Conservation (phyloP, 2,797 vertebrate genomes). For the Microctenopoma steveboyesi region DNA sequence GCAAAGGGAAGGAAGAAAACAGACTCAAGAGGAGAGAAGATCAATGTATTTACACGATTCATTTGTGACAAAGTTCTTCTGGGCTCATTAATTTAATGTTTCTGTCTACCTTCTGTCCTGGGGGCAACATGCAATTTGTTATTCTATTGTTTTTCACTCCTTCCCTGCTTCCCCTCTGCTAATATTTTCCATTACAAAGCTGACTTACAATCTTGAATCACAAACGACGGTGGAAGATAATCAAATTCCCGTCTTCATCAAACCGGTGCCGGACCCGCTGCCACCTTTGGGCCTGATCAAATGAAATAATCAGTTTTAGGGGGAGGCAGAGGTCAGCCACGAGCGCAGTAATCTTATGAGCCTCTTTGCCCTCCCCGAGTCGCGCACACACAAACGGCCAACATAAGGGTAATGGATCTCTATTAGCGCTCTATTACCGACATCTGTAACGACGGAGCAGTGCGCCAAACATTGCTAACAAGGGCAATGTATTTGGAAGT, state of each 20-base stretch:
- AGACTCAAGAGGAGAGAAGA: slow-evolving; percentile 88
- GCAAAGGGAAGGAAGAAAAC: slow-evolving; percentile 41
- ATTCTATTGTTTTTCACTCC: slow-evolving; percentile 84
- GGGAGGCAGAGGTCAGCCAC: slow-evolving; percentile 67
- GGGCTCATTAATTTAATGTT: slow-evolving; percentile 99
- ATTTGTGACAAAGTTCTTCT: slow-evolving; percentile 98
- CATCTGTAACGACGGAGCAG: slow-evolving; percentile 81
- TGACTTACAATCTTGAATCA: slow-evolving; percentile 56
- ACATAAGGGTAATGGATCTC: slow-evolving; percentile 84
- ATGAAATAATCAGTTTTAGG: slow-evolving; percentile 71
- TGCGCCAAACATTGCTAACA: slow-evolving; percentile 83
- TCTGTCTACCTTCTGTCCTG: slow-evolving; percentile 98
- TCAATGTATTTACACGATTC: slow-evolving; percentile 99
- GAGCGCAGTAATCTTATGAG: slow-evolving; percentile 72
- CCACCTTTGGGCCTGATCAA: slow-evolving; percentile 69
- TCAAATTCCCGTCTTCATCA: slow-evolving; percentile 46
- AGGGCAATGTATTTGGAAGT: slow-evolving; percentile 86
- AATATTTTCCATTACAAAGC: slow-evolving; percentile 86
- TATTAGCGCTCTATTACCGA: slow-evolving; percentile 83
- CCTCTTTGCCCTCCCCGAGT: slow-evolving; percentile 55
- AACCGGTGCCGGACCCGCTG: slow-evolving; percentile 21
- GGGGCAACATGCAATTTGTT: slow-evolving; percentile 94
- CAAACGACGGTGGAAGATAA: slow-evolving; percentile 71
- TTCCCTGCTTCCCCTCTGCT: slow-evolving; percentile 71
- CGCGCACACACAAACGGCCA: slow-evolving; percentile 49